phyloP scores from a whole-genome alignment of 2,888 invertebrate genomes.

The Palloptera scutellata region DNA sequence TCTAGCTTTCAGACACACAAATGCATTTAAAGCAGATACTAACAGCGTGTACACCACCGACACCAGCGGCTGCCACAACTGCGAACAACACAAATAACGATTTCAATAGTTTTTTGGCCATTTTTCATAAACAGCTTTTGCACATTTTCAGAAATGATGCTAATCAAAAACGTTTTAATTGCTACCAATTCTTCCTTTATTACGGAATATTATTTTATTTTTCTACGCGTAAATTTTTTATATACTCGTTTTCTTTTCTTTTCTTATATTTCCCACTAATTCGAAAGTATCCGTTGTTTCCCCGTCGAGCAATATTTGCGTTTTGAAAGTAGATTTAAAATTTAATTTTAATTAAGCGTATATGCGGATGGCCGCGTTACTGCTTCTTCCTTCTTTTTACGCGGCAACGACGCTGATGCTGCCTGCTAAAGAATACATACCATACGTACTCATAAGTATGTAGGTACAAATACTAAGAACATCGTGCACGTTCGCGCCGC shows the following conservation, averaged over 20 bases:
- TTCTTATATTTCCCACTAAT: slow-evolving; percentile 15
- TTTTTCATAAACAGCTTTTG: not conserved
- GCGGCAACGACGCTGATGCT: too few relatives aligned
- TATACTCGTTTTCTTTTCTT: slow-evolving; percentile 23
- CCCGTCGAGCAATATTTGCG: slow-evolving; percentile 47
- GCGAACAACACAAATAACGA: slow-evolving; percentile 21
- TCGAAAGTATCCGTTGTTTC: slow-evolving; percentile 35
- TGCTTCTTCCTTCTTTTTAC: too few relatives aligned
- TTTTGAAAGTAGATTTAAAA: slow-evolving; percentile 49
- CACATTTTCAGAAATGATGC: not conserved
- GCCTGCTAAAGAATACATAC: too few relatives aligned
- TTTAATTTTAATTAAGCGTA: slow-evolving; percentile 50
- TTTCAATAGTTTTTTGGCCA: slow-evolving; percentile 25
- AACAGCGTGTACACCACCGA: slow-evolving; percentile 31
- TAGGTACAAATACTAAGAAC: not conserved
- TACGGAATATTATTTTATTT: not conserved
- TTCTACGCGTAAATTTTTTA: not conserved
- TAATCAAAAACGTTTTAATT: not conserved
- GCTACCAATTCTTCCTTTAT: not conserved
- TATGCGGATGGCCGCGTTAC: not conserved
- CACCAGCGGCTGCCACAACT: slow-evolving; percentile 17
- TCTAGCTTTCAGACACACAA: too few relatives aligned
- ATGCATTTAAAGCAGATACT: slow-evolving; percentile 11
- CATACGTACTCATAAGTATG: not conserved
- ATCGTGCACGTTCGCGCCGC: not conserved